phyloP scores from a whole-genome alignment of 2,797 vertebrate species.

The Oophaga sylvatica region DNA sequence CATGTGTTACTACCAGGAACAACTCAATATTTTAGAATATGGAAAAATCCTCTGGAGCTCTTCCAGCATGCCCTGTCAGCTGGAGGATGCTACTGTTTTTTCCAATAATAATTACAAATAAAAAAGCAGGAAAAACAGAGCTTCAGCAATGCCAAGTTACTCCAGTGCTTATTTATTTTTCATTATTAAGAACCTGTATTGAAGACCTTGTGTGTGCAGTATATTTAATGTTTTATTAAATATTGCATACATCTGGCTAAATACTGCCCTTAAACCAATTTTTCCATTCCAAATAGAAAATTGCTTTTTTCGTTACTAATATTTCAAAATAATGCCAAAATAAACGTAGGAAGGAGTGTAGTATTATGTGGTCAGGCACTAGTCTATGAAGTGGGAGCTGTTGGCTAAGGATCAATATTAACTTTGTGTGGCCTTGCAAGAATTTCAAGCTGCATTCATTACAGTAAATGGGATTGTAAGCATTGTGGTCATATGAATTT shows the following conservation, averaged over 20 bases:
- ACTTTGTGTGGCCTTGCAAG: constrained; percentile 51
- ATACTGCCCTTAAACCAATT: constrained; percentile 26
- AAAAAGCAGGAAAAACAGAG: too few relatives aligned
- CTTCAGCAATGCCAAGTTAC: too few relatives aligned
- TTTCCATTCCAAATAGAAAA: constrained; percentile 40
- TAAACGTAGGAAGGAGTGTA: constrained; percentile 40
- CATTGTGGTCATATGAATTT: constrained; percentile 28
- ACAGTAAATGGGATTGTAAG: constrained; percentile 36
- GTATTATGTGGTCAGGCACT: constrained; percentile 43
- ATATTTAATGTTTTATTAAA: not conserved
- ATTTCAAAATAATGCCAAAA: constrained; percentile 54
- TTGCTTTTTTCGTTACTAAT: constrained; percentile 36
- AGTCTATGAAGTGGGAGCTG: constrained; percentile 53
- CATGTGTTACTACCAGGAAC: too few relatives aligned
- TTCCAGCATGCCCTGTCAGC: too few relatives aligned
- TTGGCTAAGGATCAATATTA: constrained; percentile 42
- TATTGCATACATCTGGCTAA: constrained; percentile 40
- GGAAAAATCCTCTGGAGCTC: too few relatives aligned
- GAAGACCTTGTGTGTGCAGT: not conserved
- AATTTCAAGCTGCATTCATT: constrained; percentile 32
- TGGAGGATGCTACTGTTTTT: too few relatives aligned
- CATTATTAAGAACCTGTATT: not conserved
- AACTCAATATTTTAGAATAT: too few relatives aligned
- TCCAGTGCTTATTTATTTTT: too few relatives aligned
- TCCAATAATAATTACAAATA: too few relatives aligned